These are phyloP conservation scores for Mesitornis unicolor DNA, from an alignment of 2,113 vertebrate genomes.

Conservation along the genomic window DNA sequence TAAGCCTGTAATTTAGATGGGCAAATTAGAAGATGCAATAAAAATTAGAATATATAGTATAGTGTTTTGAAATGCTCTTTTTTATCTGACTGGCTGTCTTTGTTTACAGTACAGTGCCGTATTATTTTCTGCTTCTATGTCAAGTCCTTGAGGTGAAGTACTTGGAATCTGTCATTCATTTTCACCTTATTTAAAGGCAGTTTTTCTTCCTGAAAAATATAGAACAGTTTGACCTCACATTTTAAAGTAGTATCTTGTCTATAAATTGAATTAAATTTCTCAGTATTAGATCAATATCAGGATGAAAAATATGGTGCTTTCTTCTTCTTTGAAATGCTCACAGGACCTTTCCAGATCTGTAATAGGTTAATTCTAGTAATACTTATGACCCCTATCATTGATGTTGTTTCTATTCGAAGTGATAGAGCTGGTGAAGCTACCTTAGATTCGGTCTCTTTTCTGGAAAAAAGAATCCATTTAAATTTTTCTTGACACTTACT, in stretches of 20 bases:
- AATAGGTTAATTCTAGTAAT: neutral
- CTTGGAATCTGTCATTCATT: neutral
- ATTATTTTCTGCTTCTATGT: neutral
- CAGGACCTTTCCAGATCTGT: neutral
- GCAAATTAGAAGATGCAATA: neutral
- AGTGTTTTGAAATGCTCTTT: neutral
- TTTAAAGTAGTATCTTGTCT: neutral
- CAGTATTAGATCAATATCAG: neutral
- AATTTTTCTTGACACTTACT: neutral
- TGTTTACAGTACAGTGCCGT: neutral
- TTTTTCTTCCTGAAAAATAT: neutral
- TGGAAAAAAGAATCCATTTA: neutral
- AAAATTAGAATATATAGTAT: neutral
- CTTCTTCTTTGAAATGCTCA: neutral
- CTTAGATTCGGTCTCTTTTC: neutral
- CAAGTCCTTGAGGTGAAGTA: neutral
- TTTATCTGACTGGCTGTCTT: neutral
- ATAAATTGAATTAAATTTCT: neutral
- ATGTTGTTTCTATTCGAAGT: neutral
- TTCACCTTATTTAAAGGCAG: neutral
- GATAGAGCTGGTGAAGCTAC: neutral
- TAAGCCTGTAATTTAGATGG: neutral
- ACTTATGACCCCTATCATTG: neutral
- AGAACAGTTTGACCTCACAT: accelerated
- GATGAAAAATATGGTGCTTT: neutral